Evolutionary conservation across 2,888 invertebrate species (phyloP).

Genomic region (Phlogophora meticulosa): DNA sequence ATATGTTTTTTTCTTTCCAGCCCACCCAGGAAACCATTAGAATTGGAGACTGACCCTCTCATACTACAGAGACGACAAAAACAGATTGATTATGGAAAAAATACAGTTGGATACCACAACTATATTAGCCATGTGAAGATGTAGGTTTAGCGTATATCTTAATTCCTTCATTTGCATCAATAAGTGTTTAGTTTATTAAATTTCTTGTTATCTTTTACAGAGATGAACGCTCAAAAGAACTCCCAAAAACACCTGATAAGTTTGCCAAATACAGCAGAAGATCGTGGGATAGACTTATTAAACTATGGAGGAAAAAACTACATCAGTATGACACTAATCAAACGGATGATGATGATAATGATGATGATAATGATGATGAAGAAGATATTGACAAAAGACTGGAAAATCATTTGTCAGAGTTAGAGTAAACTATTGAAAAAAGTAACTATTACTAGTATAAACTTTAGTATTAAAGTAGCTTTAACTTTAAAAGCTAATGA

Average conservation of each 20-base stretch:
- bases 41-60: conserved; percentile 93
- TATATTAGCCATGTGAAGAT: conserved; percentile 93
- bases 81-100: conserved; percentile 98
- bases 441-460: conserved; percentile 16
- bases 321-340: conserved; percentile 94
- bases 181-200: not conserved
- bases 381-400: conserved; percentile 33
- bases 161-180: not conserved
- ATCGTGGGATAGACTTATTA: conserved; percentile 97
- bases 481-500: conserved; percentile 24
- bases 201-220: conserved; percentile 79
- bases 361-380: conserved; percentile 34
- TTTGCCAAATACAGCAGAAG: conserved; percentile 96
- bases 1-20: conserved; percentile 65
- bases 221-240: conserved; percentile 92
- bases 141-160: conserved; percentile 86
- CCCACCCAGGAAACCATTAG: conserved; percentile 73
- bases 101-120: conserved; percentile 96
- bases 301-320: conserved; percentile 96
- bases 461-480: conserved; percentile 32
- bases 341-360: conserved; percentile 40
- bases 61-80: conserved; percentile 96
- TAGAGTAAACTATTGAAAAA: conserved; percentile 9
- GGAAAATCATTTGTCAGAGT: conserved; percentile 1
- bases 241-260: conserved; percentile 98